Evolutionary conservation across 2,888 invertebrate genomes (phyloP), one percentile per base, ranked within the genome.

Genomic region (Erebia epiphron): DNA sequence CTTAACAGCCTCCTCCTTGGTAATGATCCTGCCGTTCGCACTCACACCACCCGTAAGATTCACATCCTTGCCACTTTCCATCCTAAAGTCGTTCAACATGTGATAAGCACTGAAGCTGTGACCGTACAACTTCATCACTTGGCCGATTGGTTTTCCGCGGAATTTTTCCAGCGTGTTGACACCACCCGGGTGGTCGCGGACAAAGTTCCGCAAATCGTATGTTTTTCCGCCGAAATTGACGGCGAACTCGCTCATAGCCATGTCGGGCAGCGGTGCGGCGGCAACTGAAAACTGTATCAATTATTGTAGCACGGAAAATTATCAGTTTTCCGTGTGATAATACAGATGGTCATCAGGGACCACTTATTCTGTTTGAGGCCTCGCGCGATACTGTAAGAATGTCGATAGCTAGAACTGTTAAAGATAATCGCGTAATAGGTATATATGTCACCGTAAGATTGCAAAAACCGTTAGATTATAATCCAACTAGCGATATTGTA

Each of bases 161-260:
- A 91, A 95, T n/a, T 86, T 85, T 76, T 93, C 88, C 0, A 97
- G 85, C 1, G 95, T 95, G 78, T 95, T 95, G 0, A 94, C 83
- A 0, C 97, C 97, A 0, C 97, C 97, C 0, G 97, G 97, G 84
- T 97, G 97, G 78, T 96, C 95, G 67, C 93, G 94, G 66, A 96
- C 78, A 80, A 97, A 97, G 50, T 90, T 85, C 62, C 94, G 88
- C 68, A 97, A 89, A 81, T 97, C 95, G 86, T 96, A 97, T 64
- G 85, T 86, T 52, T 94, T 88, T 10, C 91, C 90, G 71, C 90
- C 87, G 80, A 90, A 94, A 26, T 75, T 73, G 1, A 93, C 88
- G 18, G 86, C 86, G 75, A 92, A 92, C n/a, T 77, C 75, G 56
- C 78, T 78, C 43, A 79, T 61, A 60, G 79, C 81, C 83, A 83